phyloP scores from a whole-genome alignment of 1,140 invertebrate genomes.

The Drosophila funebris region DNA sequence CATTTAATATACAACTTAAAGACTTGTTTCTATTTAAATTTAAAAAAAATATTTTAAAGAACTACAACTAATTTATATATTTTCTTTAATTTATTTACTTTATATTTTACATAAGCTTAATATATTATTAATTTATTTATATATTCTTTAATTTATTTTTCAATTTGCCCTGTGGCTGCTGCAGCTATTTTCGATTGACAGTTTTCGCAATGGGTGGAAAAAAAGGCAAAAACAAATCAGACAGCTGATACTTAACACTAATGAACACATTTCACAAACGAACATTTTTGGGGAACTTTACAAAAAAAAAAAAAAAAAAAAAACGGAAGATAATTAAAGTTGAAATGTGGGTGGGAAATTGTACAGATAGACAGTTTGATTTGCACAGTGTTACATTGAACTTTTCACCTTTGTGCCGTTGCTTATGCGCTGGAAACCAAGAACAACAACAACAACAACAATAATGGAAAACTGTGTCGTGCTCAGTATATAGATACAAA shows the following conservation, averaged over 20 bases:
- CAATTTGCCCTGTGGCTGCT: neutral
- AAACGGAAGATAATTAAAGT: no score
- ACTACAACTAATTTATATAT: no score
- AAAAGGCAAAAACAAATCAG: neutral
- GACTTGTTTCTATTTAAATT: neutral
- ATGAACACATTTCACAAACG: no score
- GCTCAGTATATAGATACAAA: neutral
- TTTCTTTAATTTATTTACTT: neutral
- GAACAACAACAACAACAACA: no score
- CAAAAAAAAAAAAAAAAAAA: neutral
- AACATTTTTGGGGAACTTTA: no score
- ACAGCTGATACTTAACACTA: no score
- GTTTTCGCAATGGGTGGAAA: no score
- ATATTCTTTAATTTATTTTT: neutral
- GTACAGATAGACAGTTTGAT: constrained; percentile 49
- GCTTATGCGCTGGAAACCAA: constrained; percentile 46
- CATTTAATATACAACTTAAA: no score
- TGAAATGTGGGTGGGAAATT: constrained; percentile 25
- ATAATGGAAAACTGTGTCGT: constrained; percentile 63
- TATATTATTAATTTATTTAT: neutral
- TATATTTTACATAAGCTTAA: no score
- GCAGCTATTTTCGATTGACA: neutral
- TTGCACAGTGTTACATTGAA: constrained; percentile 69
- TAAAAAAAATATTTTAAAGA: neutral
- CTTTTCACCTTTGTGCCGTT: constrained; percentile 65